Conservation (phyloP, 2,113 vertebrate genomes). For the Macroglossus sobrinus region DNA sequence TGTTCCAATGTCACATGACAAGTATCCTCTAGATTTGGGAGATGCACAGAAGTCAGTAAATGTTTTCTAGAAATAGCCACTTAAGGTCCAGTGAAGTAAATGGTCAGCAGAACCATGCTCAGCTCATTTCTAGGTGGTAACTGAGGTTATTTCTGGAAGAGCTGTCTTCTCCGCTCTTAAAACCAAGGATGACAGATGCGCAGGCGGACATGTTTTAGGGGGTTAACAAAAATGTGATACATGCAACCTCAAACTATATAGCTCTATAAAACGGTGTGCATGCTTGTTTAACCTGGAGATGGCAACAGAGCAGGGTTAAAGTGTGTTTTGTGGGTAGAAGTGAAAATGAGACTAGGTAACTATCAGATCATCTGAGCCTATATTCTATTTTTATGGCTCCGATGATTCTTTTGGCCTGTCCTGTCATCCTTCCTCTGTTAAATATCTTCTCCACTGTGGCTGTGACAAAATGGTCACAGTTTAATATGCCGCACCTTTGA, state of each 20-base stretch:
- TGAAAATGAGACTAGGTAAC: background rate
- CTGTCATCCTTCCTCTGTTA: background rate
- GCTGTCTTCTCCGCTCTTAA: background rate
- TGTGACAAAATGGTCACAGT: background rate
- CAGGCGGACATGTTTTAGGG: background rate
- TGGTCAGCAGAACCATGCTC: background rate
- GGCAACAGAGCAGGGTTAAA: fast-evolving
- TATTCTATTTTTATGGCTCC: background rate
- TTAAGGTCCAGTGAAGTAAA: background rate
- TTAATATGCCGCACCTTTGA: background rate
- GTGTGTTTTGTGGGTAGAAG: background rate
- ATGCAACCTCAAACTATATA: fast-evolving
- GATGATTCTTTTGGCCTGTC: background rate
- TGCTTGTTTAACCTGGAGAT: background rate
- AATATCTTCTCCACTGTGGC: background rate
- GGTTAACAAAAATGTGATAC: background rate
- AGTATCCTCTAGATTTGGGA: background rate
- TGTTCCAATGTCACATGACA: background rate
- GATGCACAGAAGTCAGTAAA: background rate
- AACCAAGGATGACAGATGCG: background rate
- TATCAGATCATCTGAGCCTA: background rate
- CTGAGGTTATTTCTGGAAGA: background rate
- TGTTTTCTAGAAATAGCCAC: background rate
- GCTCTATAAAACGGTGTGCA: fast-evolving
- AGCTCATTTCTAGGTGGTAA: background rate